Percentiles rank a stretch among this genome's conserved stretches.
These are phyloP conservation scores for Anastatus disparis DNA, from an alignment of 1,140 invertebrate species.

Conservation along the genomic window DNA sequence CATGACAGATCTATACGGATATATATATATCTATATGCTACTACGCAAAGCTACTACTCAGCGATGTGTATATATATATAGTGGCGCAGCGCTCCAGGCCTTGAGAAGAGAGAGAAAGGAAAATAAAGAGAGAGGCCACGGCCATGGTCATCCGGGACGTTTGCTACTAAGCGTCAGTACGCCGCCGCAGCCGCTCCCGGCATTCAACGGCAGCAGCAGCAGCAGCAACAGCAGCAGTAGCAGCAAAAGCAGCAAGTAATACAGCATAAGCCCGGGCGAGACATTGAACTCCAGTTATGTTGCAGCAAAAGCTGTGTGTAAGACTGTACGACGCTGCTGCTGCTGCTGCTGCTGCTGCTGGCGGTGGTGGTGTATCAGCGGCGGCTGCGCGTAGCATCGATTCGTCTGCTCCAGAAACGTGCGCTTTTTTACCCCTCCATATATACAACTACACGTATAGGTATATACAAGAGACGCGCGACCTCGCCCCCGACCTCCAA, in stretches of 20 bases:
- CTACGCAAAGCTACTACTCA: too few relatives aligned
- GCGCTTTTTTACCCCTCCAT: conserved; percentile 42
- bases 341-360: conserved; percentile 14
- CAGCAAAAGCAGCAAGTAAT: conserved; percentile 51
- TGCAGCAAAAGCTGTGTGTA: conserved; percentile 57
- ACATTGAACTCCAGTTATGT: conserved; percentile 65
- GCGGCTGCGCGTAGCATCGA: conserved; percentile 58
- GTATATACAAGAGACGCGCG: too few relatives aligned
- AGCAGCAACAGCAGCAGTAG: conserved; percentile 46
- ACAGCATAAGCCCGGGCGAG: conserved; percentile 59
- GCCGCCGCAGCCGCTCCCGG: conserved; percentile 47
- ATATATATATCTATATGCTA: too few relatives aligned
- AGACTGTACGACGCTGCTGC: too few relatives aligned
- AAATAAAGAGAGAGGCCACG: conserved; percentile 47
- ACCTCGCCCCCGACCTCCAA: conserved; percentile 44
- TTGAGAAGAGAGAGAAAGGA: too few relatives aligned
- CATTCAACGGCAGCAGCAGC: conserved; percentile 59
- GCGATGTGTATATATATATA: too few relatives aligned
- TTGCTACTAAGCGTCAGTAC: conserved; percentile 56
- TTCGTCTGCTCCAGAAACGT: conserved; percentile 63
- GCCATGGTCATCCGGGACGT: conserved; percentile 51
- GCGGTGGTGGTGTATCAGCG: too few relatives aligned
- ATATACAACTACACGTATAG: too few relatives aligned
- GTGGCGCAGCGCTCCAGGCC: conserved; percentile 4
- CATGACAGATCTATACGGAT: too few relatives aligned